Evolutionary conservation across 2,888 invertebrate species (phyloP), one percentile per base, ranked within the genome.

Genomic region (Diachrysia chrysitis): DNA sequence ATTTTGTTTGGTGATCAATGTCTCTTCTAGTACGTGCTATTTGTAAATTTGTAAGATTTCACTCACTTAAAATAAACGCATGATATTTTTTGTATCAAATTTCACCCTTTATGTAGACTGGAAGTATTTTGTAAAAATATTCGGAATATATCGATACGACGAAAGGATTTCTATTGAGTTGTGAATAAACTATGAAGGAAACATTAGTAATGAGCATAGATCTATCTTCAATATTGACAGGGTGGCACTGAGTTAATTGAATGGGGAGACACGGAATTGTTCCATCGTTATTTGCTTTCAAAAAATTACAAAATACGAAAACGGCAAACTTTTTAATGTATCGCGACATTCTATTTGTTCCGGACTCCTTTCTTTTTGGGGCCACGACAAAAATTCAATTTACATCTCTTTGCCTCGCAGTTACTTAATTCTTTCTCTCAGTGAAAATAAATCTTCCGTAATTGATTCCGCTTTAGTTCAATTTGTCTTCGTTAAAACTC

Each of bases 401-500:
- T 93, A 90, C 92, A 93, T 93, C 92, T 91, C 85, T 88, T 89
- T 89, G 89, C 89, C 85, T 90, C 92, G 87, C 90, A 87, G 90
- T 92, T 90, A 92, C 91, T 93, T 93, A 92, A 92, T 92, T 93
- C 92, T 92, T 92, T 93, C 90, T 88, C 89, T 88, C 90, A 86
- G 89, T 89, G 90, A 92, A 92, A 93, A 93, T 93, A 94, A 94
- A 93, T 93, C 94, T 93, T 87, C 89, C 90, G 90, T 94, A 95
- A 95, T 94, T 94, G 94, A 93, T 94, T 94, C 91, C 89, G 93
- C 92, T 94, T 93, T 92, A 93, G 92, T 94, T 93, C 93, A 93
- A 94, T 94, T 93, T 94, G 93, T 94, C 94, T 94, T 94, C 93
- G 93, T 94, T 94, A 94, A 94, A 94, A 93, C 93, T 90, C 94